Evolutionary conservation across 2,888 invertebrate species (phyloP).

Genomic region (Drosophila greeni): DNA sequence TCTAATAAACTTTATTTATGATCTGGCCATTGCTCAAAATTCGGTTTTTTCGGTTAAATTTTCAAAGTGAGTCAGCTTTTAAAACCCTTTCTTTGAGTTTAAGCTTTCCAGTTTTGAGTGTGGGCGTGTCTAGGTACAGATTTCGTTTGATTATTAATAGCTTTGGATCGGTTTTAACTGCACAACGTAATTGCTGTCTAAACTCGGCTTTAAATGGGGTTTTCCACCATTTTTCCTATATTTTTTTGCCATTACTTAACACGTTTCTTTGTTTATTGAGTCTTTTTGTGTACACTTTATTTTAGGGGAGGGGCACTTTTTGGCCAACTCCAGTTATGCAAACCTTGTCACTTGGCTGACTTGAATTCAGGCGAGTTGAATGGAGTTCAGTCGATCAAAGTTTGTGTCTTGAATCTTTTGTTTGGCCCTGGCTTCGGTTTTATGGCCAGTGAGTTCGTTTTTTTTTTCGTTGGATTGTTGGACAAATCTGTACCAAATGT

Average conservation of each 20-base stretch:
- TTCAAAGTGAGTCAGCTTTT: slow-evolving; percentile 3
- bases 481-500: slow-evolving; percentile 23
- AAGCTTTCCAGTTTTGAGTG: slow-evolving; percentile 4
- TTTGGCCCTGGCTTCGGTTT: slow-evolving; percentile 25
- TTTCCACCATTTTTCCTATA: neutral
- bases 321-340: slow-evolving; percentile 43
- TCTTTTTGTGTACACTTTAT: slow-evolving; percentile 25
- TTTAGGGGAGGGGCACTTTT: slow-evolving; percentile 9
- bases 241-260: slow-evolving; percentile 40
- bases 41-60: neutral
- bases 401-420: slow-evolving; percentile 67
- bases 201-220: neutral
- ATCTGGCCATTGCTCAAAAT: slow-evolving; percentile 1
- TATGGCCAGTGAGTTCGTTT: slow-evolving; percentile 23
- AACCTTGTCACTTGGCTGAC: slow-evolving; percentile 31
- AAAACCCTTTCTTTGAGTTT: slow-evolving; percentile 11
- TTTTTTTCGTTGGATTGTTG: slow-evolving; percentile 19
- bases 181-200: neutral
- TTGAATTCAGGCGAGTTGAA: slow-evolving; percentile 10
- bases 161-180: slow-evolving; percentile 4
- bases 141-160: slow-evolving; percentile 12
- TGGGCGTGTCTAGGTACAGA: slow-evolving; percentile 24
- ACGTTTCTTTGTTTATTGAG: slow-evolving; percentile 15
- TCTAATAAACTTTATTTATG: slow-evolving; percentile 31
- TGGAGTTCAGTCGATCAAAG: slow-evolving; percentile 34